Percentiles rank a stretch among this genome's conserved stretches.
phyloP scores from a whole-genome alignment of 2,113 vertebrate genomes.

The Menidia beryllina region DNA sequence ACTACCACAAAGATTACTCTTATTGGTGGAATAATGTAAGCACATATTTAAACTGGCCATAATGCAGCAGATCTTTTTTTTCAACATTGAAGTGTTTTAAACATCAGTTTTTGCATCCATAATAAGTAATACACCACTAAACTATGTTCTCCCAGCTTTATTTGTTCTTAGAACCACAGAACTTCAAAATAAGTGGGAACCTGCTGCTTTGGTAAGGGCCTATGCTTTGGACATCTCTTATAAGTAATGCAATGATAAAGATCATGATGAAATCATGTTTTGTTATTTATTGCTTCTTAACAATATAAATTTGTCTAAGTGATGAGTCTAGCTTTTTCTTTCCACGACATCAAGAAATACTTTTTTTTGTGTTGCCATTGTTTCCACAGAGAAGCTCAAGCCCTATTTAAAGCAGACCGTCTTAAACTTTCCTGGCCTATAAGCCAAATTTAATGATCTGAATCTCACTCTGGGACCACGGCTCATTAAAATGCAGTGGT shows the following conservation, averaged over 20 bases:
- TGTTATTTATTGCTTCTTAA: background rate
- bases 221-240: background rate
- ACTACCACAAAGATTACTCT: background rate
- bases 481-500: slow-evolving; percentile 66
- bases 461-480: slow-evolving; percentile 51
- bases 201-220: background rate
- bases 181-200: background rate
- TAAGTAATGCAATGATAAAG: background rate
- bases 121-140: too few relatives aligned
- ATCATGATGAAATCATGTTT: background rate
- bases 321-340: slow-evolving; percentile 6
- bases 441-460: slow-evolving; percentile 67
- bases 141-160: too few relatives aligned
- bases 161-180: background rate
- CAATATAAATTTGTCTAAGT: background rate
- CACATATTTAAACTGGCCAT: background rate
- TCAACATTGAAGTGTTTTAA: too few relatives aligned
- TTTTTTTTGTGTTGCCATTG: background rate
- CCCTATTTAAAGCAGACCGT: slow-evolving; percentile 33
- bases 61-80: too few relatives aligned
- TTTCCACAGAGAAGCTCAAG: slow-evolving; percentile 22
- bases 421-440: slow-evolving; percentile 45
- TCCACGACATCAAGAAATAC: background rate
- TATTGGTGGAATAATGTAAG: background rate
- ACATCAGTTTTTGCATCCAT: too few relatives aligned